A percentile compares a stretch with the other conserved stretches of the same genome.
Conservation (phyloP, 2,888 invertebrate species). For the Cosmorhoe ocellata region DNA sequence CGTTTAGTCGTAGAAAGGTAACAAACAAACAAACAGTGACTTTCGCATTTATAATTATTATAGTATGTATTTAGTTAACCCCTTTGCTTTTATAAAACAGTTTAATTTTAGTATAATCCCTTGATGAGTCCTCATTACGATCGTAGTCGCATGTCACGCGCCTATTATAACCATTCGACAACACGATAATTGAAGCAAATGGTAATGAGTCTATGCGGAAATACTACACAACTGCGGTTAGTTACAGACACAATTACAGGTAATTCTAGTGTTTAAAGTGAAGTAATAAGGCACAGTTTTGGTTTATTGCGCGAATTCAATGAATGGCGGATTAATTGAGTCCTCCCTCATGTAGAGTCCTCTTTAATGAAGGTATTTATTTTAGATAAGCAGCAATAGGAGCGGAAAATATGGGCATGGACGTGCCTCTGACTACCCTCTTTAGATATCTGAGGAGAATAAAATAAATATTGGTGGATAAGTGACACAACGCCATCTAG, state of each 20-base stretch:
- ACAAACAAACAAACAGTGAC: too few relatives aligned
- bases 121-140: slow-evolving; percentile 17
- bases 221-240: slow-evolving; percentile 9
- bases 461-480: too few relatives aligned
- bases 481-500: too few relatives aligned
- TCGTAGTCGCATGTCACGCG: slow-evolving; percentile 12
- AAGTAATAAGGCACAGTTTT: slow-evolving; percentile 10
- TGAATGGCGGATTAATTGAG: slow-evolving; percentile 11
- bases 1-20: too few relatives aligned
- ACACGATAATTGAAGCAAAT: slow-evolving; percentile 19
- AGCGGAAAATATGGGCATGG: too few relatives aligned
- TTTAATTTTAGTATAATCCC: neutral
- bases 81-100: too few relatives aligned
- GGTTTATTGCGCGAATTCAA: slow-evolving; percentile 14
- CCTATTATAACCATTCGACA: slow-evolving; percentile 19
- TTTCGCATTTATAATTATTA: too few relatives aligned
- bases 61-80: too few relatives aligned
- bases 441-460: too few relatives aligned
- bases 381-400: too few relatives aligned
- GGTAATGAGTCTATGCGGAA: slow-evolving; percentile 17
- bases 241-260: slow-evolving; percentile 8
- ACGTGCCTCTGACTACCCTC: too few relatives aligned
- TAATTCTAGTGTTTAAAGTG: slow-evolving; percentile 9
- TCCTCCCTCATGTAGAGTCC: slow-evolving; percentile 1
- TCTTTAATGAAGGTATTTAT: neutral